Percentiles rank a stretch among this genome's conserved stretches.
Conservation (phyloP, 2,113 vertebrate genomes). For the Epinephelus fuscoguttatus region DNA sequence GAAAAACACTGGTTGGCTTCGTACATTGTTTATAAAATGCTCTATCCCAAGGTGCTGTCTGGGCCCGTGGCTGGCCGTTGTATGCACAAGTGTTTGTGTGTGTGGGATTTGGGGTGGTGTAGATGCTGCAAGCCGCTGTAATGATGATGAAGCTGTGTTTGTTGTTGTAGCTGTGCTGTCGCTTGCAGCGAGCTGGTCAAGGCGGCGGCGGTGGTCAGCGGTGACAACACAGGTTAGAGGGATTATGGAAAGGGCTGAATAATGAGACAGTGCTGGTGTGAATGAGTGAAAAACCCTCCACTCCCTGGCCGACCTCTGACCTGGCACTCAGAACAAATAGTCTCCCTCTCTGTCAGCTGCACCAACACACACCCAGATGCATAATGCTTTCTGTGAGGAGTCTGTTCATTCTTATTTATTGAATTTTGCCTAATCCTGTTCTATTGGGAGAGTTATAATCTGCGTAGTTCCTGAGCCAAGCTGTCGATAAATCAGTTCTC, state of each 20-base stretch:
- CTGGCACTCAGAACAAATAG: slow-evolving; percentile 72
- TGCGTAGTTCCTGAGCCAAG: slow-evolving; percentile 22
- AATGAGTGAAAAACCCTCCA: slow-evolving; percentile 74
- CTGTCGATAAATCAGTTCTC: slow-evolving; percentile 27
- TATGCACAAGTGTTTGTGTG: slow-evolving; percentile 39
- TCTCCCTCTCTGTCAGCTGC: slow-evolving; percentile 75
- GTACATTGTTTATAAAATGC: slow-evolving; percentile 58
- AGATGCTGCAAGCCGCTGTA: slow-evolving; percentile 55
- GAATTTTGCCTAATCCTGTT: slow-evolving; percentile 46
- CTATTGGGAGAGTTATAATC: slow-evolving; percentile 27
- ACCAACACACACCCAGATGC: slow-evolving; percentile 67
- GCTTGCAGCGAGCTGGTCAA: slow-evolving; percentile 55
- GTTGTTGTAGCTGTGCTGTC: slow-evolving; percentile 72
- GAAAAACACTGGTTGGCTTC: slow-evolving; percentile 41
- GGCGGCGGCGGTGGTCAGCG: slow-evolving; percentile 37
- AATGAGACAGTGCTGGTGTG: slow-evolving; percentile 71
- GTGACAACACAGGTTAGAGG: slow-evolving; percentile 70
- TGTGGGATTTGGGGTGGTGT: slow-evolving; percentile 41
- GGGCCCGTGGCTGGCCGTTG: slow-evolving; percentile 30
- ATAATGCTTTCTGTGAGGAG: slow-evolving; percentile 42
- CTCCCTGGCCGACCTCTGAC: slow-evolving; percentile 71
- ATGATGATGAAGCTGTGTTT: slow-evolving; percentile 79
- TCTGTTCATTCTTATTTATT: slow-evolving; percentile 52
- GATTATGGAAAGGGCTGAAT: slow-evolving; percentile 75
- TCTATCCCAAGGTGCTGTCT: slow-evolving; percentile 32